Conservation (phyloP, 2,888 invertebrate species). For the Synergus japonicus region DNA sequence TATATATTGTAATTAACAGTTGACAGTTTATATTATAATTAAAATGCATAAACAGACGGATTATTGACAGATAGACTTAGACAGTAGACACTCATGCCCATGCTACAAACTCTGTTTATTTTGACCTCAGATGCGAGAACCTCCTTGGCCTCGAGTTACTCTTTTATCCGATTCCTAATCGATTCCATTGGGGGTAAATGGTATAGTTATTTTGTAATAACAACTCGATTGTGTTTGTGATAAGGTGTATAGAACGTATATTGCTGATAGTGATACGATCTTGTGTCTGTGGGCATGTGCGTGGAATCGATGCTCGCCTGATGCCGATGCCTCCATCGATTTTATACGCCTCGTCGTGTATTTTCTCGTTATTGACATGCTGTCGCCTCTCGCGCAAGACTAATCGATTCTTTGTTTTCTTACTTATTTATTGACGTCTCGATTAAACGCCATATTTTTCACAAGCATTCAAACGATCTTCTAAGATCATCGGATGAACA, state of each 20-base stretch:
- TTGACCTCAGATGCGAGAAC: conserved; percentile 59
- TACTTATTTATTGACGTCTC: conserved; percentile 18
- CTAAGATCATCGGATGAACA: background rate
- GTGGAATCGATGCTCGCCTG: background rate
- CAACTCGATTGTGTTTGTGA: conserved; percentile 43
- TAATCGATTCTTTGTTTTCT: conserved; percentile 29
- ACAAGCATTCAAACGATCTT: background rate
- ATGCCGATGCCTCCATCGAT: conserved; percentile 27
- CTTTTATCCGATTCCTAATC: conserved; percentile 26
- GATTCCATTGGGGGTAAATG: conserved; percentile 21
- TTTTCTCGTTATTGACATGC: conserved; percentile 27
- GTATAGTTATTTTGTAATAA: conserved; percentile 1
- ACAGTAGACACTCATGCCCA: conserved; percentile 67
- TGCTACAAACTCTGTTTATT: conserved; percentile 65
- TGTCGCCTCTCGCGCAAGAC: background rate
- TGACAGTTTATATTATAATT: background rate
- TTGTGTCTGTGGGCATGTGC: conserved; percentile 43
- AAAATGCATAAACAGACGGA: conserved; percentile 59
- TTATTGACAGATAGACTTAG: background rate
- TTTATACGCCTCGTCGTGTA: conserved; percentile 24
- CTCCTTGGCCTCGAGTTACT: conserved; percentile 57
- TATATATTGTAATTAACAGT: conserved; percentile 16
- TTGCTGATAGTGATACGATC: conserved; percentile 42
- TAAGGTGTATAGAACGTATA: conserved; percentile 10
- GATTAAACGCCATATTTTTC: conserved; percentile 12